Evolutionary conservation across 1,140 invertebrate species (phyloP).

Genomic region (Aphelinus atriplicis): DNA sequence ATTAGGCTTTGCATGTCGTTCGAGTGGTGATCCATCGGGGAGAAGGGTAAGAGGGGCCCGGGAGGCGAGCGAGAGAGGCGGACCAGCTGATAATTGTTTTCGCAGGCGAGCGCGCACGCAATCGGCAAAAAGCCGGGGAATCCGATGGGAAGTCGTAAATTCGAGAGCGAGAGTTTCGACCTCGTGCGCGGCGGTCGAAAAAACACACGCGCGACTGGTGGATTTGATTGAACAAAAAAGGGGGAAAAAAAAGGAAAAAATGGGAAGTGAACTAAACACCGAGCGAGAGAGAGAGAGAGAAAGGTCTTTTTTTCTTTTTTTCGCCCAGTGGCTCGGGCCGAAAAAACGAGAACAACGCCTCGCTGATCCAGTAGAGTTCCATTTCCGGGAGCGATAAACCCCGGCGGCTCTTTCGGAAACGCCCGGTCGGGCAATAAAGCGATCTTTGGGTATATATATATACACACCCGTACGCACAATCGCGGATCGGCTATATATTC

Average conservation of each 20-base stretch:
- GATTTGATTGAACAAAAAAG: not conserved
- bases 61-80: not conserved
- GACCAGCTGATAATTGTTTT: no score
- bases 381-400: conserved; percentile 37
- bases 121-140: not conserved
- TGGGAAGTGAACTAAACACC: no score
- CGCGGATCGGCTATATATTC: no score
- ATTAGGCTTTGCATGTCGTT: conserved; percentile 16
- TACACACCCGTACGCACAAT: no score
- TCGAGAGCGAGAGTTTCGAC: not conserved
- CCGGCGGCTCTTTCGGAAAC: conserved; percentile 1
- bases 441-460: not conserved
- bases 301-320: not conserved
- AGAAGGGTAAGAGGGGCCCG: not conserved
- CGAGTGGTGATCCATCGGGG: conserved; percentile 2
- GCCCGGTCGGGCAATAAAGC: conserved; percentile 7
- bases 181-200: not conserved
- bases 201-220: not conserved
- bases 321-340: no score
- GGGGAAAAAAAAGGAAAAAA: no score
- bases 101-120: no score
- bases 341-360: not conserved
- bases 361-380: conserved; percentile 7
- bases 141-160: conserved; percentile 10
- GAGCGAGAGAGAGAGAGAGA: conserved; percentile 4